These are phyloP conservation scores for Blera fallax DNA, from an alignment of 2,888 invertebrate genomes.

Conservation along the genomic window DNA sequence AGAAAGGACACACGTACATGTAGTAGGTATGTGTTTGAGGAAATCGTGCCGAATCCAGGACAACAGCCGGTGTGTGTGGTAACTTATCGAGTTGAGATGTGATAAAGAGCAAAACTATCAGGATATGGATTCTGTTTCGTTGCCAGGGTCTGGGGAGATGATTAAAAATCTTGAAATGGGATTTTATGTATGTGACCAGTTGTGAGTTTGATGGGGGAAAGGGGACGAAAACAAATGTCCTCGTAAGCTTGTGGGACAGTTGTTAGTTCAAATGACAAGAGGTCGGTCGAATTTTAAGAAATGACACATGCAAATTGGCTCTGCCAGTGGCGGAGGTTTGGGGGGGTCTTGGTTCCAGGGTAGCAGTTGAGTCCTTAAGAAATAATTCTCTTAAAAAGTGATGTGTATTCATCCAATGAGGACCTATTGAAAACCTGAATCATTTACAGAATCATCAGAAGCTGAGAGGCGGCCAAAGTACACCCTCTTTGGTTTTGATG, in stretches of 20 bases:
- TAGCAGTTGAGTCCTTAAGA: too few species aligned
- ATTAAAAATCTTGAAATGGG: conserved; percentile 17
- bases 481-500: too few species aligned
- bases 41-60: conserved; percentile 18
- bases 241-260: background rate
- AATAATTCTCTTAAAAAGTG: too few species aligned
- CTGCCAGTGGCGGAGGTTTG: background rate
- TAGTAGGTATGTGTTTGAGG: background rate
- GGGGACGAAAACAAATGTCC: background rate
- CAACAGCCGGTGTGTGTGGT: conserved; percentile 35
- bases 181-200: conserved; percentile 4
- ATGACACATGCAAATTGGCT: background rate
- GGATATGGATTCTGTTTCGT: background rate
- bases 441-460: too few species aligned
- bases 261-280: background rate
- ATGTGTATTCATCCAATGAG: too few species aligned
- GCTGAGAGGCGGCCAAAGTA: too few species aligned
- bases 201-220: background rate
- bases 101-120: conserved; percentile 1
- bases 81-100: conserved; percentile 31
- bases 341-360: background rate
- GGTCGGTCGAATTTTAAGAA: background rate
- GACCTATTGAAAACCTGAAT: too few species aligned
- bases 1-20: conserved; percentile 9
- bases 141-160: background rate